Evolutionary conservation across 2,797 vertebrate species (phyloP), one percentile per base, ranked within the genome.

Genomic region (Coregonus sp.): DNA sequence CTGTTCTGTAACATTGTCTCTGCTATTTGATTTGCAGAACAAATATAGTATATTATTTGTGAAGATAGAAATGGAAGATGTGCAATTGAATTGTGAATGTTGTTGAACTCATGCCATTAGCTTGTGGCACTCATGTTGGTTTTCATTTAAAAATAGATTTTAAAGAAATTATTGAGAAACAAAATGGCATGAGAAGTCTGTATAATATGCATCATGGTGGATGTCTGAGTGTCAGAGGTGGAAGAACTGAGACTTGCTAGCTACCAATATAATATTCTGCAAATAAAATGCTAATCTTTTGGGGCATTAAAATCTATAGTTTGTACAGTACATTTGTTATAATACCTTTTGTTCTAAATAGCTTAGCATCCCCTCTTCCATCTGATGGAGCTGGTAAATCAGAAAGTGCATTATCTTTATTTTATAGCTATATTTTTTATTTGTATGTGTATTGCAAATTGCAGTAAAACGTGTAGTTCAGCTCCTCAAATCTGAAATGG

Each of bases 321-420:
- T 51, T 47, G 35, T 69, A n/a, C 7, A 70, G 12, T 51, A 14
- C 20, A 29, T 25, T 50, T 51, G 6, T 52, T 72, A 25, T 20
- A 20, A 72, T 52, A 47, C 47, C 18, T 4, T 47, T 37, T 40
- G 15, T n/a, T 47, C 1, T 9, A 37, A 70, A 12, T 47, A 47
- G 40, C 40, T 47, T 25, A 37, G 5, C 47, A 29, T 12, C 25
- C 50, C 50, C 47, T n/a, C 9, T 47, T 47, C 40, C 40, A 14
- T 50, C 66, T 35, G n/a, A 50, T 37, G 69, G 69, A 29, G 69
- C 40, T 70, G 47, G 40, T 25, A 12, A 70, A 51, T 37, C 9
- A 70, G 40, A 6, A 25, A 70, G 69, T 35, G 35, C 67, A 35
- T 69, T 40, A 20, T 40, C 68, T 70, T 70, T 47, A 47, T 47